These are phyloP conservation scores for Diogma glabrata DNA, from an alignment of 2,888 invertebrate genomes.

Conservation along the genomic window DNA sequence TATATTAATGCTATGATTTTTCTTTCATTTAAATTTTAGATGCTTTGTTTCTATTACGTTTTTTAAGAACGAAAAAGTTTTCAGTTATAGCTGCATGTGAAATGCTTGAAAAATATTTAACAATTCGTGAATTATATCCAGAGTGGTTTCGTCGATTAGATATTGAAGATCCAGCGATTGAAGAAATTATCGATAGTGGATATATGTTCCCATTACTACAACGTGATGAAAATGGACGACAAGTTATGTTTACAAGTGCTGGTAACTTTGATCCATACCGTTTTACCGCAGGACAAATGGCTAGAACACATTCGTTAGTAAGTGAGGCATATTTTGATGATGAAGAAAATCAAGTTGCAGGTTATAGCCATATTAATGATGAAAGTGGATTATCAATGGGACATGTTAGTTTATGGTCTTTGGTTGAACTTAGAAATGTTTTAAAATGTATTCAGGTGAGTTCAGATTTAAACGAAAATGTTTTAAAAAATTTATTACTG, in stretches of 20 bases:
- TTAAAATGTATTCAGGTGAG: slow-evolving; percentile 63
- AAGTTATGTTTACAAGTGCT: slow-evolving; percentile 68
- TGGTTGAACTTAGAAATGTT: slow-evolving; percentile 65
- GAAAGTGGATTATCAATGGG: slow-evolving; percentile 75
- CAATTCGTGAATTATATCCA: slow-evolving; percentile 72
- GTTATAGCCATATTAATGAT: slow-evolving; percentile 74
- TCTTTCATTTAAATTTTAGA: slow-evolving; percentile 38
- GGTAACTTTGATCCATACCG: slow-evolving; percentile 67
- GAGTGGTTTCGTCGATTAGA: slow-evolving; percentile 77
- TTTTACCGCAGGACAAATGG: slow-evolving; percentile 73
- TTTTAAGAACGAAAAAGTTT: slow-evolving; percentile 78
- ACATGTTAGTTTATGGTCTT: slow-evolving; percentile 70
- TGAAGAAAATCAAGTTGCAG: slow-evolving; percentile 69
- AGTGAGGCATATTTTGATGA: slow-evolving; percentile 77
- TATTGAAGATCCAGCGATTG: slow-evolving; percentile 63
- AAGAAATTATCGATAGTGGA: slow-evolving; percentile 70
- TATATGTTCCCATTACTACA: slow-evolving; percentile 63
- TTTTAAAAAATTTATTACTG: no score
- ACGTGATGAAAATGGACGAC: slow-evolving; percentile 61
- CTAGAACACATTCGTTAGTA: slow-evolving; percentile 72
- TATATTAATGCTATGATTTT: slow-evolving; percentile 33
- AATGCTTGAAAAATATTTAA: slow-evolving; percentile 77
- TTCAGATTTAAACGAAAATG: not conserved
- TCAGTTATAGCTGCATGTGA: slow-evolving; percentile 75
- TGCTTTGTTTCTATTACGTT: slow-evolving; percentile 67